Percentiles rank a stretch among this genome's conserved stretches.
Evolutionary conservation across 1,140 invertebrate species (phyloP).

Genomic region (Drosophila teissieri): DNA sequence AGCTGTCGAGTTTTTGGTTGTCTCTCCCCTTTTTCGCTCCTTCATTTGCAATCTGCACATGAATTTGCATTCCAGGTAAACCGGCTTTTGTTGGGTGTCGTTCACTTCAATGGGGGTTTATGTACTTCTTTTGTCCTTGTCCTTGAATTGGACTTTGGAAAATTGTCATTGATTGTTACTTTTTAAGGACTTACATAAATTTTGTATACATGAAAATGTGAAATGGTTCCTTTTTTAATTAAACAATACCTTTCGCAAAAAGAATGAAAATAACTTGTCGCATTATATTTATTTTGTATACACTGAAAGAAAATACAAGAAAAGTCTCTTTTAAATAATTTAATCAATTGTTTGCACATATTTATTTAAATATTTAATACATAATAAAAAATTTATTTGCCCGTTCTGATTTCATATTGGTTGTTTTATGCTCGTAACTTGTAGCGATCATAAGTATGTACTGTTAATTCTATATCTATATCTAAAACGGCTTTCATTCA

Average conservation of each 20-base stretch:
- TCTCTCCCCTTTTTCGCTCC: background rate
- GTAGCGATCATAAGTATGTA: conserved; percentile 72
- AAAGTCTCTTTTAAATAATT: conserved; percentile 4
- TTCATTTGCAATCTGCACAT: conserved; percentile 1
- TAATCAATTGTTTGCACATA: conserved; percentile 65
- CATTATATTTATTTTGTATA: too few relatives aligned
- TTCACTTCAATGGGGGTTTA: background rate
- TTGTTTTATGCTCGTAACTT: conserved; percentile 55
- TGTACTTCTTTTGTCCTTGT: conserved; percentile 5
- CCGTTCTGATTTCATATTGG: conserved; percentile 43
- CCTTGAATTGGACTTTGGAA: background rate
- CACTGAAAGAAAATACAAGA: background rate
- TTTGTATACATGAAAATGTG: too few relatives aligned
- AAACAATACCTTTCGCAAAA: too few relatives aligned
- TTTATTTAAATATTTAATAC: conserved; percentile 77
- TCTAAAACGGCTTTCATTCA: conserved; percentile 61
- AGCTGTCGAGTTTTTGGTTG: conserved; percentile 8
- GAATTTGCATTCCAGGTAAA: conserved; percentile 6
- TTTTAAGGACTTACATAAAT: too few relatives aligned
- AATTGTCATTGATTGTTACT: too few relatives aligned
- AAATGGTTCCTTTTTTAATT: too few relatives aligned
- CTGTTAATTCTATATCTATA: conserved; percentile 66
- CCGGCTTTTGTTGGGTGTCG: conserved; percentile 5
- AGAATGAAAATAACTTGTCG: too few relatives aligned
- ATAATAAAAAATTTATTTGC: conserved; percentile 77